Evolutionary conservation across 2,797 vertebrate species (phyloP).

Genomic region (Miichthys miiuy): DNA sequence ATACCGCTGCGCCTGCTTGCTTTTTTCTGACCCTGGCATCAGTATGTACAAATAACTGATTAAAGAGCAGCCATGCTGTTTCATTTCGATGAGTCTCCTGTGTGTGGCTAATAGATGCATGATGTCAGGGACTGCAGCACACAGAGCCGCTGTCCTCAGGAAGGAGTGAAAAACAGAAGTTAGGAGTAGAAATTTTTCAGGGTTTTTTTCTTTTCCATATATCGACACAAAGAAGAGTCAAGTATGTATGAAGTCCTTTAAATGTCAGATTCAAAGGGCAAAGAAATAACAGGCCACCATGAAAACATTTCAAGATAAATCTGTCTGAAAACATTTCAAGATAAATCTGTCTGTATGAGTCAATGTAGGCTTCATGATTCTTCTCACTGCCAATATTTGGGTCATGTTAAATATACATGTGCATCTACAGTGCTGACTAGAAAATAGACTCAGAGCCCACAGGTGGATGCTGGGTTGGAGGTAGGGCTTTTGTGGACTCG

Average conservation of each 20-base stretch:
- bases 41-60: slow-evolving; percentile 26
- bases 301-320: background rate
- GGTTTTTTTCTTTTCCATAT: background rate
- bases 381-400: background rate
- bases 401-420: background rate
- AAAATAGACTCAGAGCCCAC: background rate
- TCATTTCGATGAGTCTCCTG: slow-evolving; percentile 33
- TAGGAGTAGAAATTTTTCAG: background rate
- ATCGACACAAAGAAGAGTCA: slow-evolving; percentile 1
- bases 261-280: background rate
- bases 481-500: background rate
- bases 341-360: background rate
- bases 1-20: background rate
- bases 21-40: background rate
- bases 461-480: no score
- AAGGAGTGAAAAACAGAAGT: slow-evolving; percentile 6
- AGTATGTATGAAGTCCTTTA: background rate
- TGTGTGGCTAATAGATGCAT: slow-evolving; percentile 40
- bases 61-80: slow-evolving; percentile 52
- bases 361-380: background rate
- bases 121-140: slow-evolving; percentile 35
- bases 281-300: background rate
- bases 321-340: background rate
- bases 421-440: background rate
- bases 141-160: slow-evolving; percentile 4